Evolutionary conservation across 1,140 invertebrate genomes (phyloP).

Genomic region (Euglossa dilemma): DNA sequence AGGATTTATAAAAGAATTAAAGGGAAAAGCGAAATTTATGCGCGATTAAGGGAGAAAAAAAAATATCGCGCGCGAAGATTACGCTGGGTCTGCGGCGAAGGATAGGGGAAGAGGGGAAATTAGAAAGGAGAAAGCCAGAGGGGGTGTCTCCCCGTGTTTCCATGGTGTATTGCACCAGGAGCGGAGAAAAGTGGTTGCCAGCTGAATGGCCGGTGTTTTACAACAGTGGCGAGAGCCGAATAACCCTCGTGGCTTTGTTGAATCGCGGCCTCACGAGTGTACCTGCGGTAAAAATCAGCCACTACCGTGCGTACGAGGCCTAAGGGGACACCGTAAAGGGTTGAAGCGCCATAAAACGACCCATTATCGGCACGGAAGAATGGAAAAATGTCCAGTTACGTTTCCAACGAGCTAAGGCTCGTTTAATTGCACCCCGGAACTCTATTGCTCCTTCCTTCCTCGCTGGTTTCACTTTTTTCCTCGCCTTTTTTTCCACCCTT

Average conservation of each 20-base stretch:
- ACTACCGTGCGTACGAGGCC: slow-evolving; percentile 12
- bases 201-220: slow-evolving; percentile 77
- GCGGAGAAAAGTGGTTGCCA: slow-evolving; percentile 70
- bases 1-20: background rate
- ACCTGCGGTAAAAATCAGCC: slow-evolving; percentile 61
- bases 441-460: background rate
- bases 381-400: slow-evolving; percentile 6
- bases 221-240: slow-evolving; percentile 72
- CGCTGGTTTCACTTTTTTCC: background rate
- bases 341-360: slow-evolving; percentile 58
- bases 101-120: slow-evolving; percentile 4
- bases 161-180: slow-evolving; percentile 66
- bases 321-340: slow-evolving; percentile 56
- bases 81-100: background rate
- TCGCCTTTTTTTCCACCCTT: too few species aligned
- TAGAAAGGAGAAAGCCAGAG: slow-evolving; percentile 40
- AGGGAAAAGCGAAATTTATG: background rate
- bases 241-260: slow-evolving; percentile 67
- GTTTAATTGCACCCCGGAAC: background rate
- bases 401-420: background rate
- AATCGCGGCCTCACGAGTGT: slow-evolving; percentile 47
- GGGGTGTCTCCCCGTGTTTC: slow-evolving; percentile 45
- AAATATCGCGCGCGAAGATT: background rate
- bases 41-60: background rate
- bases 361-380: slow-evolving; percentile 40